Conservation (phyloP, 1,140 invertebrate species). For the Steinernema feltiae region DNA sequence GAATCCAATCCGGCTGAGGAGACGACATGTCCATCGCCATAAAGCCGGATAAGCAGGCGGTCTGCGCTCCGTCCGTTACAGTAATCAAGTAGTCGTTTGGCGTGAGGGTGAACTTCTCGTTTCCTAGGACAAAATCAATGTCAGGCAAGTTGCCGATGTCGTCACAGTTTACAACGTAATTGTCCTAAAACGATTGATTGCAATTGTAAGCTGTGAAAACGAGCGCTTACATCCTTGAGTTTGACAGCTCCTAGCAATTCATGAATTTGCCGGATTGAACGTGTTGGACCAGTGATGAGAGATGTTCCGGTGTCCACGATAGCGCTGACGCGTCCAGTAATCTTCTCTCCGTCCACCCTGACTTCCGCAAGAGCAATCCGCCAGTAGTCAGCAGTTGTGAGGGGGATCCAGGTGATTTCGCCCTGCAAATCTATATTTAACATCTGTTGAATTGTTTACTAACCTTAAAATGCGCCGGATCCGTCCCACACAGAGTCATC, state of each 20-base stretch:
- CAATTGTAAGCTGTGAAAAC: constrained; percentile 5
- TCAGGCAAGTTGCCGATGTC: constrained; percentile 67
- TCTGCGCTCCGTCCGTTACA: constrained; percentile 43
- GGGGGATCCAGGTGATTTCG: constrained; percentile 80
- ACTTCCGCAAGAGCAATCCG: constrained; percentile 82
- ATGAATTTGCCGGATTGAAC: constrained; percentile 70
- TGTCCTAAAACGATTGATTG: constrained; percentile 22
- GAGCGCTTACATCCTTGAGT: constrained; percentile 19
- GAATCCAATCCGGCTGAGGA: constrained; percentile 82
- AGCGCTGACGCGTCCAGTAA: constrained; percentile 64
- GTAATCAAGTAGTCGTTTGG: constrained; percentile 35
- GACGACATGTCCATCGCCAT: constrained; percentile 77
- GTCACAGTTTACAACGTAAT: constrained; percentile 59
- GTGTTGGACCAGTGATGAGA: constrained; percentile 79
- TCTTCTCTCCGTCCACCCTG: constrained; percentile 24
- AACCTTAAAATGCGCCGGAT: constrained; percentile 57
- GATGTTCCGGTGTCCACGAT: constrained; percentile 97
- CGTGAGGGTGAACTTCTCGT: constrained; percentile 67
- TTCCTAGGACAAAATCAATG: constrained; percentile 73
- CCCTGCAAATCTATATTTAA: constrained; percentile 31
- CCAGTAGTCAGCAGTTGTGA: constrained; percentile 86
- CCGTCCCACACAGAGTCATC: constrained; percentile 58
- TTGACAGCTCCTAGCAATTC: constrained; percentile 22
- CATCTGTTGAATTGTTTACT: too few relatives aligned
- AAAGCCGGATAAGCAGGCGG: constrained; percentile 85